Percentiles rank a stretch among this genome's conserved stretches.
Evolutionary conservation across 2,797 vertebrate genomes (phyloP).

Genomic region (Urocyon cinereoargenteus): DNA sequence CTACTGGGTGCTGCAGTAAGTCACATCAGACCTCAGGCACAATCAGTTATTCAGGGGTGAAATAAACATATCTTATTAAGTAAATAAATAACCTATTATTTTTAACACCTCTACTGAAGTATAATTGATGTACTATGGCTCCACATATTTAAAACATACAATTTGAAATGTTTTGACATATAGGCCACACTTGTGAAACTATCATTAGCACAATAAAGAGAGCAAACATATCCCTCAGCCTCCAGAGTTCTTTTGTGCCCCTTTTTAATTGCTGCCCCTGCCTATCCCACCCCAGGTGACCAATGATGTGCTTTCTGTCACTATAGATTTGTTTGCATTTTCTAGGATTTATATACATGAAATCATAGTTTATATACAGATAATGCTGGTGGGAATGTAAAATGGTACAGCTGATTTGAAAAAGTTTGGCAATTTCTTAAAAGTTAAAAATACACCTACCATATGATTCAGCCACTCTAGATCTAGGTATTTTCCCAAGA

Average conservation of each 20-base stretch:
- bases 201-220: neutral
- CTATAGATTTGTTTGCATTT: neutral
- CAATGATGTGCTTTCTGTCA: neutral
- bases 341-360: neutral
- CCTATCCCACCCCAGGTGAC: neutral
- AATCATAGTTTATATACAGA: neutral
- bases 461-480: neutral
- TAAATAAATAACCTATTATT: neutral
- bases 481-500: neutral
- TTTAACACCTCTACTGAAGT: neutral
- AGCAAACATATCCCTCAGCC: neutral
- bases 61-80: neutral
- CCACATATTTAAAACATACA: neutral
- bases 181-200: neutral
- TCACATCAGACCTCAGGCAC: neutral
- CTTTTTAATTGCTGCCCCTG: neutral
- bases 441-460: neutral
- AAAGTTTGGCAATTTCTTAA: neutral
- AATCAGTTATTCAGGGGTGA: neutral
- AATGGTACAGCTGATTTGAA: neutral
- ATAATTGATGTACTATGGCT: neutral
- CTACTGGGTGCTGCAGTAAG: neutral
- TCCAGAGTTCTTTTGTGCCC: neutral
- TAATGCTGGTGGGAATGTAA: neutral
- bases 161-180: neutral